Evolutionary conservation across 2,113 vertebrate species (phyloP), one percentile per base, ranked within the genome.

Genomic region (Pygoscelis antarcticus): DNA sequence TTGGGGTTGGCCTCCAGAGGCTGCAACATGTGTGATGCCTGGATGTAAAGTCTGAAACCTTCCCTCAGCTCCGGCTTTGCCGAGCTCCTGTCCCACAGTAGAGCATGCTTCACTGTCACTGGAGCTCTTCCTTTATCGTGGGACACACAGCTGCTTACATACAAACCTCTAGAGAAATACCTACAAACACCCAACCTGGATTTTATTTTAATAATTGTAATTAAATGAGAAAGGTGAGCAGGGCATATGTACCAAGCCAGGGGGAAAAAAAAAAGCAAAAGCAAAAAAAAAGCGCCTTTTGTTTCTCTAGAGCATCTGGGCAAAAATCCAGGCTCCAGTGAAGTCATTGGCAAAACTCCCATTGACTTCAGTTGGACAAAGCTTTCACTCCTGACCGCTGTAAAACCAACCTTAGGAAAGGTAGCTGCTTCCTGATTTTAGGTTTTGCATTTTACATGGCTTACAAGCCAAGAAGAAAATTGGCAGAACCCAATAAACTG

Each of bases 261-360:
- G 21, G 23, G 47, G 47, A 3, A 6, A 12, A 47, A 11, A 47
- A 34, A 34, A 17, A 25, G 9, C 15, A 10, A 3, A n/a, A 11
- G 8, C 4, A 8, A 11, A 9, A 32, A 29, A 32, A 46, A 54
- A 20, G 7, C 4, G 1, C 13, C 13, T 68, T 87, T 83, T 86
- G 18, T 92, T 92, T 90, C 40, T 83, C 13, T 72, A 66, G 40
- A 92, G 18, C 42, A 74, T 70, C 47, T 80, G 62, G 79, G 71
- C 71, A 89, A 80, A 95, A 83, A 52, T 47, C 46, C 88, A 92
- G 71, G 25, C 36, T 77, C 51, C 17, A 49, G 49, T 7, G 0
- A 92, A 92, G 34, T 36, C 7, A 36, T 19, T 86, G 79, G 79
- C 76, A 93, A 76, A 83, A 93, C 34, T 92, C 71, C 49, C 36